These are phyloP conservation scores for Thalassoma bifasciatum DNA, from an alignment of 2,113 vertebrate genomes.

Conservation along the genomic window DNA sequence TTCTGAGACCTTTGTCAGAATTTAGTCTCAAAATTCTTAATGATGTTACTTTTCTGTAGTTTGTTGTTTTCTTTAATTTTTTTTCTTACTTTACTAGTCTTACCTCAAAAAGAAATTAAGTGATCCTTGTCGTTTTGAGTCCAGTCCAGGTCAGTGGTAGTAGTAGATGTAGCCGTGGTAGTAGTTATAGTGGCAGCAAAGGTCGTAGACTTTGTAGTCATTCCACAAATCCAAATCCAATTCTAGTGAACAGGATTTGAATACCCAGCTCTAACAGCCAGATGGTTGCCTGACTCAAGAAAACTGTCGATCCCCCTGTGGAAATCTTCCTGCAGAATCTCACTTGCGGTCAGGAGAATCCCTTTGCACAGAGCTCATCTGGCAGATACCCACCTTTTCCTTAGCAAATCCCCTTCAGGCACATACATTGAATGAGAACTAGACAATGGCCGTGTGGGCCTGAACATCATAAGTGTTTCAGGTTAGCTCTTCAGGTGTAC, in stretches of 20 bases:
- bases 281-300: neutral
- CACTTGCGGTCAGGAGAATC: neutral
- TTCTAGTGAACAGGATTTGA: too few species aligned
- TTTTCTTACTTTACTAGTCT: too few species aligned
- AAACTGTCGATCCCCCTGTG: neutral
- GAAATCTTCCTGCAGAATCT: constrained; percentile 4
- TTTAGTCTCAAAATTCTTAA: too few species aligned
- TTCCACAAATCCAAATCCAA: too few species aligned
- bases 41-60: too few species aligned
- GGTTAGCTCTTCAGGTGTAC: neutral
- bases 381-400: neutral
- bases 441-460: neutral
- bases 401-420: neutral
- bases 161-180: neutral
- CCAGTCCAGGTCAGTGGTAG: neutral
- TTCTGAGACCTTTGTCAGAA: too few species aligned
- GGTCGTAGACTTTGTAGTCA: neutral
- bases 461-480: neutral
- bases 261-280: neutral
- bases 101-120: too few species aligned
- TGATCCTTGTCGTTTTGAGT: neutral
- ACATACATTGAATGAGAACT: constrained; percentile 21
- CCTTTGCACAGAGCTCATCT: constrained; percentile 6
- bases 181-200: neutral
- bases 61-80: too few species aligned